These are phyloP conservation scores for Pristionchus exspectatus DNA, from an alignment of 2,888 invertebrate species.

Conservation along the genomic window DNA sequence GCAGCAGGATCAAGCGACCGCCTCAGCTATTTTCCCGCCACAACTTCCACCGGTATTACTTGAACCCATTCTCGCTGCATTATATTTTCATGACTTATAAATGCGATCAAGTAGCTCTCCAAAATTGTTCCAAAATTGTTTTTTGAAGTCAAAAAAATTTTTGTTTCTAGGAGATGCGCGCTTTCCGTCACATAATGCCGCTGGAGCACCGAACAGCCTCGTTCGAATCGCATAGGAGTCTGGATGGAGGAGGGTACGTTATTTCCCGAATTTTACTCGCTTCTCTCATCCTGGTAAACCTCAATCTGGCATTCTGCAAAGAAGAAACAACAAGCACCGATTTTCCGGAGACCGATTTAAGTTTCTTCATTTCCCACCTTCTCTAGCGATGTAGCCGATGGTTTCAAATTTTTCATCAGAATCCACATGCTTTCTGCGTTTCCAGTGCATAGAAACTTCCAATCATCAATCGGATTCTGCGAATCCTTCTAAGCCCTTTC, in stretches of 20 bases:
- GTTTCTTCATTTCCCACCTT: too few species aligned
- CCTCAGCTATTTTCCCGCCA: neutral
- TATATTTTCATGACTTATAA: neutral
- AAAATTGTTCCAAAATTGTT: too few species aligned
- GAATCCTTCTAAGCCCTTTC: neutral
- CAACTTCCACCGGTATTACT: neutral
- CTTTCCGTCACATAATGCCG: conserved; percentile 17
- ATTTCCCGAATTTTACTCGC: neutral
- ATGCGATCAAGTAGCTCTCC: neutral
- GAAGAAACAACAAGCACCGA: too few species aligned
- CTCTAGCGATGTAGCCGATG: too few species aligned
- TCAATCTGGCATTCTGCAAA: too few species aligned
- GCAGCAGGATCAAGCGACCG: neutral
- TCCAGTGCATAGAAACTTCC: neutral
- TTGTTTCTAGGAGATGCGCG: neutral
- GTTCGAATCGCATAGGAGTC: conserved; percentile 1
- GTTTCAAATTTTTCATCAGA: neutral
- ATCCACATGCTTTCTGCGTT: neutral
- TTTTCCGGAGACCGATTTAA: too few species aligned
- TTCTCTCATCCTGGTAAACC: too few species aligned
- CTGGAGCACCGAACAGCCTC: conserved; percentile 26
- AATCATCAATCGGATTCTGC: neutral
- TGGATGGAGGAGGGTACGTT: conserved; percentile 19
- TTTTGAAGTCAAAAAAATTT: neutral
- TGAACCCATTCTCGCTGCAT: neutral